These are phyloP conservation scores for Oreochromis grahami DNA, from an alignment of 2,797 vertebrate genomes.

Conservation along the genomic window DNA sequence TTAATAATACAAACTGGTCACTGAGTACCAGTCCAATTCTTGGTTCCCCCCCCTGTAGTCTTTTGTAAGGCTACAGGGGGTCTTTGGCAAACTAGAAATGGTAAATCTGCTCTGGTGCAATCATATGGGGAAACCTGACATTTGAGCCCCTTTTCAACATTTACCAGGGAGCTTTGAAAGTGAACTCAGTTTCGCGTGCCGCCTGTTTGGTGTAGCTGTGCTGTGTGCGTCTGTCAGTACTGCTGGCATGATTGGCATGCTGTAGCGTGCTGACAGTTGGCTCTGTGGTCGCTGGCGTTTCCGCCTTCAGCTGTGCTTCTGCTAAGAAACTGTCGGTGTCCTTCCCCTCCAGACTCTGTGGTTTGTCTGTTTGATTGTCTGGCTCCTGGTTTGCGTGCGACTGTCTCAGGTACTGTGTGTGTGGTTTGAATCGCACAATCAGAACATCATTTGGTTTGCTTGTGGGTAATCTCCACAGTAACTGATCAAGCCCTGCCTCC, in stretches of 20 bases:
- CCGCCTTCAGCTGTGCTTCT: slow-evolving; percentile 14
- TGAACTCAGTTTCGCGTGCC: background rate
- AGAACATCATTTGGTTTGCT: background rate
- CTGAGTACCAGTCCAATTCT: background rate
- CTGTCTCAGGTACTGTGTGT: slow-evolving; percentile 34
- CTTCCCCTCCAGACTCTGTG: slow-evolving; percentile 20
- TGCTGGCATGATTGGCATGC: slow-evolving; percentile 23
- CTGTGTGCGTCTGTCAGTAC: background rate
- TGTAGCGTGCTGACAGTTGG: slow-evolving; percentile 43
- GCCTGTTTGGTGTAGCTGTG: background rate
- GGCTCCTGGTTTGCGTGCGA: background rate
- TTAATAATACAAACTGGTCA: background rate
- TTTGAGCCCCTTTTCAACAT: background rate
- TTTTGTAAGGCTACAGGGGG: background rate
- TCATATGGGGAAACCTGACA: background rate
- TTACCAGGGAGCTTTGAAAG: background rate
- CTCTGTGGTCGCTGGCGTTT: slow-evolving; percentile 54
- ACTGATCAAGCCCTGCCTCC: background rate
- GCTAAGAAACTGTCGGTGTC: background rate
- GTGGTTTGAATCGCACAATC: slow-evolving; percentile 35
- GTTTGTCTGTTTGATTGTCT: background rate
- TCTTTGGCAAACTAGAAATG: background rate
- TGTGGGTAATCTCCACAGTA: background rate
- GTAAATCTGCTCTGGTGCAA: background rate
- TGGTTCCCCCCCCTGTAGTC: background rate